Percentiles rank a stretch among this genome's conserved stretches.
Conservation (phyloP, 2,797 vertebrate genomes). For the Amphiprion clarkii region DNA sequence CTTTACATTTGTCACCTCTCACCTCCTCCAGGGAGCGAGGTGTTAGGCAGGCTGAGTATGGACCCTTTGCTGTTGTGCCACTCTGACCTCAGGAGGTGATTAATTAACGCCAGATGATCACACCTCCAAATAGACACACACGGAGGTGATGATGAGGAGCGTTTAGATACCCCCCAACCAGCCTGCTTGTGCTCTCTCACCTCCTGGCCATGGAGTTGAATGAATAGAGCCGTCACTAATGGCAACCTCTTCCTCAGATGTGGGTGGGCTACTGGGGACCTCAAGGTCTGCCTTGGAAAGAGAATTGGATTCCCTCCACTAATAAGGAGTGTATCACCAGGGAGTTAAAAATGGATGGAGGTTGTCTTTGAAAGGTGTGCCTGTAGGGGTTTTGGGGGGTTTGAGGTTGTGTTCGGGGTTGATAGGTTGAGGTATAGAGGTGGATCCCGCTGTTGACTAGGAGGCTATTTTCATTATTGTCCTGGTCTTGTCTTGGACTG, state of each 20-base stretch:
- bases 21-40: slow-evolving; percentile 49
- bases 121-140: slow-evolving; percentile 34
- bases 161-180: slow-evolving; percentile 38
- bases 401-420: slow-evolving; percentile 36
- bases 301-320: slow-evolving; percentile 66
- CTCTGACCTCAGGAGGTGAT: slow-evolving; percentile 55
- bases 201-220: slow-evolving; percentile 47
- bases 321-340: slow-evolving; percentile 69
- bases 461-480: slow-evolving; percentile 69
- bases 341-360: slow-evolving; percentile 65
- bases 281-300: slow-evolving; percentile 53
- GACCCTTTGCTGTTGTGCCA: slow-evolving; percentile 45
- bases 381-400: slow-evolving; percentile 34
- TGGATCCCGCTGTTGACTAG: slow-evolving; percentile 53
- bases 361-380: slow-evolving; percentile 61
- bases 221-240: slow-evolving; percentile 70
- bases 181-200: slow-evolving; percentile 37
- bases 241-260: slow-evolving; percentile 61
- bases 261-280: slow-evolving; percentile 61
- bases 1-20: slow-evolving; percentile 64
- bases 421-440: slow-evolving; percentile 64
- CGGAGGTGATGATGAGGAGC: slow-evolving; percentile 64
- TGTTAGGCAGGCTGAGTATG: slow-evolving; percentile 35
- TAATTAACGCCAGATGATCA: slow-evolving; percentile 66
- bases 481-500: slow-evolving; percentile 43